Base-by-base conservation (phyloP, 2,113 vertebrate species). In the Melanotaenia duboulayi region DNA sequence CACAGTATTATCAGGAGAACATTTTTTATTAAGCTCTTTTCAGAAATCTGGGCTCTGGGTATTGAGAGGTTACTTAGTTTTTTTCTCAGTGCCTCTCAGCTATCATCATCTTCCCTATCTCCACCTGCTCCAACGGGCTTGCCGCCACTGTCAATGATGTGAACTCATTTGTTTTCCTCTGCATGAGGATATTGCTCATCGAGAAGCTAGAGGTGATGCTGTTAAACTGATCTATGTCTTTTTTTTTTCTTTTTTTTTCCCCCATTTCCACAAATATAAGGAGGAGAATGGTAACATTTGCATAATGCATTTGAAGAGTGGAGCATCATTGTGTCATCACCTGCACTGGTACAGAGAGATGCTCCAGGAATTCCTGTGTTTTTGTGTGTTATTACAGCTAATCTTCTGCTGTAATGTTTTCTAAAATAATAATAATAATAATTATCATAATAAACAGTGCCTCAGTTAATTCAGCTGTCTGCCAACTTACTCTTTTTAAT, bases 1-100 rank as follows among this genome's bases (percentile, higher is more conserved):
- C 64, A 83, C 71, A 80, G 81, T 83, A 81, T 80, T 74, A 84
- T 86, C 84, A 69, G 81, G 49, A 86, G 77, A 81, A 62, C 78
- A 71, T 81, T 87, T 61, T 84, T 88, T 87, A 82, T 72, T 55
- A 65, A 71, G 46, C 13, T n/a, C 71, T 85, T 49, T 73, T 52
- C 12, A 44, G 65, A 69, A 78, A 81, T 56, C 70, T 54, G 58
- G 51, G 62, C 76, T 70, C 48, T 72, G 54, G 70, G 80, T 86
- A 84, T 71, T 71, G 71, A 87, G 72, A n/a, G 28, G 69, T 65
- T 66, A 48, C 71, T 71, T 28, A 7, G 14, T 56, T 77, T 88
- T 89, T 75, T 70, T 66, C 49, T 49, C 80, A 67, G n/a, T 66
- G 68, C 65, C 61, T 73, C 72, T 71, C 58, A 71, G 78, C 49